Conservation (phyloP, 2,797 vertebrate genomes). For the Peromyscus nudipes region DNA sequence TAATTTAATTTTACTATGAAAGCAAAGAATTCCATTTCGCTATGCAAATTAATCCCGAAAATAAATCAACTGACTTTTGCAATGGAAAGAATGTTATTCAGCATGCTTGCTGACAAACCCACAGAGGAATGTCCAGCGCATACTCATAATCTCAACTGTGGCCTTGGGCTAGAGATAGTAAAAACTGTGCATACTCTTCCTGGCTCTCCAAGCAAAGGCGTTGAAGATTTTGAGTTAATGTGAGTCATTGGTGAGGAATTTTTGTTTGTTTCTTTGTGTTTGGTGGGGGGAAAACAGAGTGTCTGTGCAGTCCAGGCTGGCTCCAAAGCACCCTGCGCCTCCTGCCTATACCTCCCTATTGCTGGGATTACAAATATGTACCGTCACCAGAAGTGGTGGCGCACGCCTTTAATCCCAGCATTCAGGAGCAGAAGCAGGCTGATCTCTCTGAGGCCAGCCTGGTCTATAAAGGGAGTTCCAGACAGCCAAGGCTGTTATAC, state of each 20-base stretch:
- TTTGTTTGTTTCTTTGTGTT: neutral
- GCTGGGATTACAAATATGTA: neutral
- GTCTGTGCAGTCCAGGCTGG: neutral
- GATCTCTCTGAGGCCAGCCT: neutral
- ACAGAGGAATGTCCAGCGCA: neutral
- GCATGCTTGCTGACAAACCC: constrained; percentile 6
- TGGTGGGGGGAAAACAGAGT: neutral
- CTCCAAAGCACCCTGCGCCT: neutral
- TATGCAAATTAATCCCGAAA: constrained; percentile 50
- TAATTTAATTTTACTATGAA: constrained; percentile 55
- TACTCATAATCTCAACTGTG: neutral
- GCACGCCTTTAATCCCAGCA: neutral
- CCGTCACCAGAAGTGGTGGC: neutral
- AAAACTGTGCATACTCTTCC: neutral
- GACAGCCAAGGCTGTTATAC: neutral
- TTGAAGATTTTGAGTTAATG: neutral
- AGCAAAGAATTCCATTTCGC: constrained; percentile 50
- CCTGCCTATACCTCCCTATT: neutral
- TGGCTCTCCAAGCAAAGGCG: neutral
- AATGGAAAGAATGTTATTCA: constrained; percentile 10
- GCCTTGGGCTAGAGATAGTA: neutral
- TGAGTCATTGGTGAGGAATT: constrained; percentile 41
- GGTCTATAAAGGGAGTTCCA: neutral
- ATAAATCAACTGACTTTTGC: neutral
- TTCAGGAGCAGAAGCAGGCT: neutral